Evolutionary conservation across 2,888 invertebrate species (phyloP).

Genomic region (Hydrotaea cyrtoneurina): DNA sequence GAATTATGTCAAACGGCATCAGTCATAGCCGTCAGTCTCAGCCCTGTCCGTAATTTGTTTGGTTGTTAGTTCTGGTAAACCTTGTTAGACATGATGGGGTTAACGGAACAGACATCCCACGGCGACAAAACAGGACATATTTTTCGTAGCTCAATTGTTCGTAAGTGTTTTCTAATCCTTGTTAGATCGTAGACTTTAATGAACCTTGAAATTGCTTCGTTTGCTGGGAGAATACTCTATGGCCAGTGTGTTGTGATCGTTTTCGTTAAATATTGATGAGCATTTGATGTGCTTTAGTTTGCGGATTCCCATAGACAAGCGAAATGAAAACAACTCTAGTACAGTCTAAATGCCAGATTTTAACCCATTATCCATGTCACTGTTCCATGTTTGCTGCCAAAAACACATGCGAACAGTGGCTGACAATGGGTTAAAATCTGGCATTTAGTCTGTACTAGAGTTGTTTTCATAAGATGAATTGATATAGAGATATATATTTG

Average conservation of each 20-base stretch:
- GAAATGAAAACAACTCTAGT: not conserved
- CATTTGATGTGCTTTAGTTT: not conserved
- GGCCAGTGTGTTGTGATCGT: not conserved
- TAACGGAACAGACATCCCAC: constrained; percentile 4
- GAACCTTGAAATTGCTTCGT: constrained; percentile 29
- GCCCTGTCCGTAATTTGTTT: constrained; percentile 22
- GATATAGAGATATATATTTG: too few relatives aligned
- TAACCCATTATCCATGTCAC: too few relatives aligned
- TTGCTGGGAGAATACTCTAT: not conserved
- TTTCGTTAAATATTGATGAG: constrained; percentile 19
- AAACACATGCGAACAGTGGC: too few relatives aligned
- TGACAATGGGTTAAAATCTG: too few relatives aligned
- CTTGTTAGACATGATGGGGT: constrained; percentile 28
- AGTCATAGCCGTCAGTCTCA: constrained; percentile 1
- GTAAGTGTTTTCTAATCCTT: constrained; percentile 12
- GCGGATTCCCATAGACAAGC: not conserved
- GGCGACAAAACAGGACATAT: not conserved
- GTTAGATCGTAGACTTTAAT: constrained; percentile 4
- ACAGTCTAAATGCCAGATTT: not conserved
- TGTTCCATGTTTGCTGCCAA: too few relatives aligned
- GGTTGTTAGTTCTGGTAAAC: constrained; percentile 45
- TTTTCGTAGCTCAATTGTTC: too few relatives aligned
- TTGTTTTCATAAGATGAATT: too few relatives aligned
- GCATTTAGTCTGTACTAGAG: too few relatives aligned
- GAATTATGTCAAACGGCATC: constrained; percentile 26